Conservation (phyloP, 2,797 vertebrate genomes). For the Ctenochaetus hawaiiensis region DNA sequence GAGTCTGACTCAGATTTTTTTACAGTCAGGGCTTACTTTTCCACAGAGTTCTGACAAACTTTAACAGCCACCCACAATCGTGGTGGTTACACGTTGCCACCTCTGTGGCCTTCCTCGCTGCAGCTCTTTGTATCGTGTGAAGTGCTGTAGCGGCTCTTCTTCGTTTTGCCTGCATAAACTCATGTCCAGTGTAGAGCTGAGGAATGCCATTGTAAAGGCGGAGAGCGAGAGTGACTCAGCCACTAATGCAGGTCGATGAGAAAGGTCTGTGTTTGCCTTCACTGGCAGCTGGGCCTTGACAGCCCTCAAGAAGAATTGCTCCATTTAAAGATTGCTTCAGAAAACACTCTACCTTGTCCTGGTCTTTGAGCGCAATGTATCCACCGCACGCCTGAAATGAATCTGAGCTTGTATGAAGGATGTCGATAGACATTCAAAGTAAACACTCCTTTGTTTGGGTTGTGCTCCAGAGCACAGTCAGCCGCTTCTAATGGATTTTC, state of each 20-base stretch:
- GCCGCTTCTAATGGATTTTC: slow-evolving; percentile 85
- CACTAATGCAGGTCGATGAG: slow-evolving; percentile 82
- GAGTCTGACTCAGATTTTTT: slow-evolving; percentile 56
- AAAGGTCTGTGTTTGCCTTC: slow-evolving; percentile 80
- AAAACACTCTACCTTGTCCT: slow-evolving; percentile 86
- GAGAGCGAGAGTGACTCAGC: slow-evolving; percentile 77
- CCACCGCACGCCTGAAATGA: slow-evolving; percentile 81
- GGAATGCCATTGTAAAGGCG: slow-evolving; percentile 74
- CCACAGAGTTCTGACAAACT: background rate
- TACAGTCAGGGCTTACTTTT: slow-evolving; percentile 1
- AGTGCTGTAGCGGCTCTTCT: slow-evolving; percentile 28
- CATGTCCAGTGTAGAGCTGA: slow-evolving; percentile 55
- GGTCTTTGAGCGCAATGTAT: slow-evolving; percentile 83
- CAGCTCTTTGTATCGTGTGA: slow-evolving; percentile 3
- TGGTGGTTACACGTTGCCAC: background rate
- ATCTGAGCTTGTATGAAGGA: slow-evolving; percentile 85
- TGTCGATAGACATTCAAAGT: slow-evolving; percentile 86
- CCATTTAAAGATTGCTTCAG: slow-evolving; percentile 87
- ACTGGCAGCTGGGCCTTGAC: slow-evolving; percentile 81
- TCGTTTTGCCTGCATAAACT: slow-evolving; percentile 49
- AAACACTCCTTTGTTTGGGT: slow-evolving; percentile 85
- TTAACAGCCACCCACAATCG: background rate
- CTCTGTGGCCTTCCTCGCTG: background rate
- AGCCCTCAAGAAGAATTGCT: slow-evolving; percentile 86
- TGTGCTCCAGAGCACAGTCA: slow-evolving; percentile 82